These are phyloP conservation scores for Bergia sp. DNA, from an alignment of 92 coral and sea anemone genomes.

Conservation along the genomic window DNA sequence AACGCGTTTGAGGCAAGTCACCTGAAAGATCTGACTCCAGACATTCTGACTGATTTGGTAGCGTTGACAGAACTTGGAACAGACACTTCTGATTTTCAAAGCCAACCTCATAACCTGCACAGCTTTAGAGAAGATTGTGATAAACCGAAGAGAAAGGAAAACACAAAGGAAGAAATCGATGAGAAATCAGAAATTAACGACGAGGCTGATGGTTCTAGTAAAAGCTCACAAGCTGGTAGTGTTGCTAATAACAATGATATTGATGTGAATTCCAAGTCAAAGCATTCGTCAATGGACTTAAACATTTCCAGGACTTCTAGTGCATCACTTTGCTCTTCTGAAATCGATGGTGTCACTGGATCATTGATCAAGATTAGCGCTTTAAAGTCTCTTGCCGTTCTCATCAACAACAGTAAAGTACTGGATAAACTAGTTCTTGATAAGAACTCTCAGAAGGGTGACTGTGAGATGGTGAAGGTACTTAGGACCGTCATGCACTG, in stretches of 20 bases:
- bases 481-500: constrained; percentile 57
- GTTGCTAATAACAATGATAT: not conserved
- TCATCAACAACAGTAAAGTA: constrained; percentile 63
- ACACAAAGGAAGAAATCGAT: not conserved
- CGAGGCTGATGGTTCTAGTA: not conserved
- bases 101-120: constrained; percentile 1
- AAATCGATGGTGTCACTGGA: constrained; percentile 47
- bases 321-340: constrained; percentile 30
- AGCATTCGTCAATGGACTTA: constrained; percentile 11
- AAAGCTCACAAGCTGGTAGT: not conserved
- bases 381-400: constrained; percentile 74
- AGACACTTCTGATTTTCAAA: constrained; percentile 38
- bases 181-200: constrained; percentile 4
- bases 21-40: constrained; percentile 59
- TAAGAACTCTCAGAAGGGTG: constrained; percentile 24
- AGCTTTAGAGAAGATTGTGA: not conserved
- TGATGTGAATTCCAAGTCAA: not conserved
- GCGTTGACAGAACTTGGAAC: constrained; percentile 63
- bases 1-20: constrained; percentile 64
- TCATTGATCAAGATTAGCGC: constrained; percentile 71
- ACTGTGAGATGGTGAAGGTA: constrained; percentile 41
- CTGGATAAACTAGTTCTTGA: constrained; percentile 58
- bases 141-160: not conserved
- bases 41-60: constrained; percentile 65
- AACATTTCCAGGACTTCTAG: constrained; percentile 32